A percentile compares a stretch with the other conserved stretches of the same genome.
phyloP scores from a whole-genome alignment of 2,888 invertebrate species.

The Ceriagrion tenellum region DNA sequence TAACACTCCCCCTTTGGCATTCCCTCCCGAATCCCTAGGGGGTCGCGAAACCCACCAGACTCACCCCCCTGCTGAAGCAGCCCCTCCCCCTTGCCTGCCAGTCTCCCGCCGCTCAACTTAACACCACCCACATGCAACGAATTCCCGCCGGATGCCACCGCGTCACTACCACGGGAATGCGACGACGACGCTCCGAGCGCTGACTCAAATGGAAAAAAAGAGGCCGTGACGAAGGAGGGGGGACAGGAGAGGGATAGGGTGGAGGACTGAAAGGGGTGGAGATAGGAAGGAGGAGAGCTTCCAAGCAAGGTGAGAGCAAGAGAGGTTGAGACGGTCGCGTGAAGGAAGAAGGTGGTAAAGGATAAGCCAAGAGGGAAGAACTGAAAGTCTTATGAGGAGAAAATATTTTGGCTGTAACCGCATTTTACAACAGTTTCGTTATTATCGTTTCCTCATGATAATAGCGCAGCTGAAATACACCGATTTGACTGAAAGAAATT shows the following conservation, averaged over 20 bases:
- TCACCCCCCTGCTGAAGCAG: background rate
- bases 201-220: background rate
- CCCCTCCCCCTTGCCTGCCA: background rate
- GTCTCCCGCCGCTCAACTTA: background rate
- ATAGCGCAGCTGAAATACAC: too few relatives aligned
- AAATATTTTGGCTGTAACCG: background rate
- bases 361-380: background rate
- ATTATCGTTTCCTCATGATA: too few relatives aligned
- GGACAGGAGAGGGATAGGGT: background rate
- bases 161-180: slow-evolving; percentile 11
- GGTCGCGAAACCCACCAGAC: background rate
- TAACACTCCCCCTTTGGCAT: too few relatives aligned
- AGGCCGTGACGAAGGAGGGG: background rate
- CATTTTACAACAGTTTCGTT: too few relatives aligned
- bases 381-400: background rate
- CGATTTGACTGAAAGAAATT: too few relatives aligned
- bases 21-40: too few relatives aligned
- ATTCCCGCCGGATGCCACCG: slow-evolving; percentile 14
- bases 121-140: background rate
- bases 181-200: background rate
- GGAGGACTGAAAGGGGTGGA: background rate
- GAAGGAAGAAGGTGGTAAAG: too few relatives aligned
- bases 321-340: too few relatives aligned
- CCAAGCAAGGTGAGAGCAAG: too few relatives aligned
- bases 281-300: background rate